Evolutionary conservation across 2,888 invertebrate genomes (phyloP), one percentile per base, ranked within the genome.

Genomic region (Cyclophora albipunctata): DNA sequence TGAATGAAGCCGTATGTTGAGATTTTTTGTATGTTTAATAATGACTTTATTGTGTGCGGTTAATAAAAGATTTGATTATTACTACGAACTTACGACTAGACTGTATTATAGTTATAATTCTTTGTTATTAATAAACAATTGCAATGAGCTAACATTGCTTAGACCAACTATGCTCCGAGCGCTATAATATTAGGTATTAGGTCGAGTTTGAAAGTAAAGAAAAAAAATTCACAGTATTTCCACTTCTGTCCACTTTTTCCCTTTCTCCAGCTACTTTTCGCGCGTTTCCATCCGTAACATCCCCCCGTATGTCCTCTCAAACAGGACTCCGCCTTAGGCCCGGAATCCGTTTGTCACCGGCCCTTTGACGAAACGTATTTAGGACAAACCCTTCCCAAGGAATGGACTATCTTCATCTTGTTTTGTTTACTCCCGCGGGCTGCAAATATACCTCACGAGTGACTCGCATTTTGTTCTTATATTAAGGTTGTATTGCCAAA

Each of bases 301-400:
- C 34, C 20, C 6, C 7, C 43, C 43, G 43, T 43, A 34, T 6
- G 33, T 43, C 3, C 6, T 5, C 20, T 34, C 3, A 3, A 43
- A 20, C 20, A 54, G 57, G 60, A 66, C 63, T 64, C 59, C 66
- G 75, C 79, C 78, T 62, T 59, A 50, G 77, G 81, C 53, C 72
- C 58, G 74, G 81, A 75, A 81, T 81, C 73, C 78, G 79, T 78
- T 76, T 77, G 80, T 78, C 80, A 73, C 73, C 64, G 72, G 66
- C 66, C 78, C 78, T 80, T 78, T 78, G 78, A 78, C 73, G 76
- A 71, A 70, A 73, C 78, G 77, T 75, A 81, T 79, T 79, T 78
- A 77, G 79, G 78, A 70, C 77, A 73, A 76, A 73, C 75, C 43
- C 33, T 73, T 77, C 71, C 68, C 64, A 49, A 63, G 70, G 71